Evolutionary conservation across 30 jellyfish, hydroid and myxozoan species (phyloP), one percentile per base, ranked within the genome.

Genomic region (Hydractinia symbiolongicarpus): DNA sequence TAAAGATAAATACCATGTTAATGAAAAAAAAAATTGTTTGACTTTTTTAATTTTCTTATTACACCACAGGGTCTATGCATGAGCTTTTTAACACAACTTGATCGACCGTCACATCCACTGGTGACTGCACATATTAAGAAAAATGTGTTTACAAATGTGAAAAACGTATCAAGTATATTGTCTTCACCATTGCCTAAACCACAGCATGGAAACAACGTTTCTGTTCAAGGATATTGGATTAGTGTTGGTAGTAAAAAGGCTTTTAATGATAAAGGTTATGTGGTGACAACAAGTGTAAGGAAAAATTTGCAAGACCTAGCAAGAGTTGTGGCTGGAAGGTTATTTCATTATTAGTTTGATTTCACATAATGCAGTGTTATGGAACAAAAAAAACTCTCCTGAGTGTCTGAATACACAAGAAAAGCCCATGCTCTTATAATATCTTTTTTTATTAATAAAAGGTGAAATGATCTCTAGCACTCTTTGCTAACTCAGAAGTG

Each of bases 301-400:
- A 84, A 82, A 53, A 95, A 95, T 80, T 81, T 95, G 79, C 80
- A 79, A 79, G 94, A 83, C 71, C 81, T 95, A 56, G 95, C 98
- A 50, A 76, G 99, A 9, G 96, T 94, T 55, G 97, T 89, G 4
- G 83, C 96, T 14, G 99, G 96, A 77, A 86, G 99, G 99, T 88
- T 77, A 52, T 66, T 15, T 19, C 50, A 51, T 15, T n/a, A 30
- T 30, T 30, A 30, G 44, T 30, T n/a, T 13, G 21, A 68, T 15
- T 10, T 15, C 54, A 68, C n/a, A 16, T 50, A 68, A 10, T 20
- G n/a, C 50, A 58, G 19, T 11, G 19, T 58, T 58, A 13, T 17
- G 3, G 19, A 58, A 58, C 15, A 58, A 0, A 11, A 0, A 11
- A 58, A 11, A 17, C 69, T 17, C 19, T 58, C 69, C 44, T 30